Conservation (phyloP, 2,888 invertebrate genomes). For the Danaus chrysippus region DNA sequence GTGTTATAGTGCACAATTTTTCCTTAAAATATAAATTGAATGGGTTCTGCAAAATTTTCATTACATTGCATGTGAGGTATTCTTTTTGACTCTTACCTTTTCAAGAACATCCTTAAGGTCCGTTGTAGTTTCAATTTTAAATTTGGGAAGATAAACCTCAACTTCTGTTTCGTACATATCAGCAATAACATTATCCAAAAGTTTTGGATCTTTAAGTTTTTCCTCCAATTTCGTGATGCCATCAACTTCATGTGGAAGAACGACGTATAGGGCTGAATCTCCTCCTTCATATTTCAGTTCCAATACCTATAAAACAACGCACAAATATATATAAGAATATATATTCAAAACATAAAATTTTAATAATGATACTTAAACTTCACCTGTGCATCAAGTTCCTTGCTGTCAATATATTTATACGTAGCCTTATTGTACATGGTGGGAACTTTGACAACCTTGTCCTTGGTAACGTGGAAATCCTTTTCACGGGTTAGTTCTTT, state of each 20-base stretch:
- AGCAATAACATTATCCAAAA: constrained; percentile 59
- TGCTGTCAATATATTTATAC: constrained; percentile 57
- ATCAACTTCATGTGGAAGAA: constrained; percentile 84
- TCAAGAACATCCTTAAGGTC: constrained; percentile 79
- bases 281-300: constrained; percentile 85
- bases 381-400: constrained; percentile 58
- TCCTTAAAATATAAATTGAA: too few relatives aligned
- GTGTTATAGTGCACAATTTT: too few relatives aligned
- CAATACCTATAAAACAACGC: constrained; percentile 71
- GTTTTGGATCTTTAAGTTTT: constrained; percentile 72
- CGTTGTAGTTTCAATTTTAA: constrained; percentile 86
- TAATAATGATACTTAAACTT: too few relatives aligned
- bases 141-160: constrained; percentile 84
- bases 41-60: too few relatives aligned
- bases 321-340: neutral
- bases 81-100: constrained; percentile 67
- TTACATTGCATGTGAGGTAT: too few relatives aligned
- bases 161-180: constrained; percentile 74
- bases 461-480: constrained; percentile 81
- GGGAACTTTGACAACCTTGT: constrained; percentile 78
- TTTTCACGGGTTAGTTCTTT: constrained; percentile 69
- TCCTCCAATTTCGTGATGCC: constrained; percentile 81
- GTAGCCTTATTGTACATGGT: constrained; percentile 81
- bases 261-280: constrained; percentile 83
- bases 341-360: too few relatives aligned